Conservation (phyloP, 2,797 vertebrate species). For the Mormyrus proboscirostris region DNA sequence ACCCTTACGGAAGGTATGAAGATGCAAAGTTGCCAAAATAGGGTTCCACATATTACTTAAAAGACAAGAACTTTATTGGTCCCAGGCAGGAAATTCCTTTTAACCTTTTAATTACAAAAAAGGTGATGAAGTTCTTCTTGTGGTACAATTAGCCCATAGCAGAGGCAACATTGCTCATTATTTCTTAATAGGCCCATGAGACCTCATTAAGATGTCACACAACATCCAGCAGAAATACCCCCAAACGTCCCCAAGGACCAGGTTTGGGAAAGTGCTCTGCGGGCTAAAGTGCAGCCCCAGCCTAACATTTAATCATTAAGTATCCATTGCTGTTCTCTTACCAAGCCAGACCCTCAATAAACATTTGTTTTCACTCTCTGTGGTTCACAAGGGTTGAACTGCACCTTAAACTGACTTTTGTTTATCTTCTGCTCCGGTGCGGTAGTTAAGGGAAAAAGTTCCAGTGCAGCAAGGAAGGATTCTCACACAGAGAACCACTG, state of each 20-base stretch:
- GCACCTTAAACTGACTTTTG: neutral
- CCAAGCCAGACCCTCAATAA: neutral
- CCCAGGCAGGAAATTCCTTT: neutral
- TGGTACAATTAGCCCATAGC: neutral
- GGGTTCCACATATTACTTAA: neutral
- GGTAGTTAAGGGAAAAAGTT: neutral
- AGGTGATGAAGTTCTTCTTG: neutral
- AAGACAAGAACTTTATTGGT: neutral
- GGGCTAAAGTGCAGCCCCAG: neutral
- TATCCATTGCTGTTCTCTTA: neutral
- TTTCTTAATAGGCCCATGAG: neutral
- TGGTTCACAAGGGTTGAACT: neutral
- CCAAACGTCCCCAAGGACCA: neutral
- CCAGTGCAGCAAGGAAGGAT: neutral
- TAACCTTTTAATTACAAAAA: neutral
- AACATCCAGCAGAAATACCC: neutral
- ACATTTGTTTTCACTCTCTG: neutral
- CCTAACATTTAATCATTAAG: neutral
- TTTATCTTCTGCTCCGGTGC: neutral
- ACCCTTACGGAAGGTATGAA: neutral
- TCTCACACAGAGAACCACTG: neutral
- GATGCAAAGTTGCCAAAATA: neutral
- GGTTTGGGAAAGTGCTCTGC: neutral
- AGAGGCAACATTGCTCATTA: neutral
- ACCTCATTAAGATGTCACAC: neutral